Conservation (phyloP, 2,797 vertebrate genomes). For the Brachyalestes nurse region DNA sequence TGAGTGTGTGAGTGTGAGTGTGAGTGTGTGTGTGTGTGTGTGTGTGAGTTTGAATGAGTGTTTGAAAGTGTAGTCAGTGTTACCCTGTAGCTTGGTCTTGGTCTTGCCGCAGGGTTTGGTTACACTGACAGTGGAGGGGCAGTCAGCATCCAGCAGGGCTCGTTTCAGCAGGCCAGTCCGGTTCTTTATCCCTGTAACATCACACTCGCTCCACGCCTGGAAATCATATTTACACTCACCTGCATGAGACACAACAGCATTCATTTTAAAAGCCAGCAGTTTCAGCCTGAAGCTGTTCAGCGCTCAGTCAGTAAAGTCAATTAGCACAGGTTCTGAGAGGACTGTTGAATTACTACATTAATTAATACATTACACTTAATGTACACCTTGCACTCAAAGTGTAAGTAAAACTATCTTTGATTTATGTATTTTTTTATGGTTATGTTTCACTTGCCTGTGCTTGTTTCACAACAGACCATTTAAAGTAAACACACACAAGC, state of each 20-base stretch:
- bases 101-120: conserved; percentile 94
- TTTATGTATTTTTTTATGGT: no score
- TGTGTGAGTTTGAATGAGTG: not conserved
- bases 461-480: no score
- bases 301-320: no score
- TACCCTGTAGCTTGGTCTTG: conserved; percentile 87
- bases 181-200: conserved; percentile 91
- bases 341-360: no score
- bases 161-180: conserved; percentile 89
- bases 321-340: no score
- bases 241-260: conserved; percentile 57
- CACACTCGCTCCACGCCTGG: conserved; percentile 95
- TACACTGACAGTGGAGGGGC: conserved; percentile 88
- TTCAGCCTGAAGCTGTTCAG: not conserved
- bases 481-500: not conserved
- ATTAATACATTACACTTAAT: no score
- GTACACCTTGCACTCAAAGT: no score
- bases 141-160: conserved; percentile 91
- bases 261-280: not conserved
- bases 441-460: no score
- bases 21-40: conserved; percentile 26
- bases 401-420: no score
- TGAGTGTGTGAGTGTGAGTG: not conserved
- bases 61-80: conserved; percentile 34
- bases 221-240: conserved; percentile 97